Percentiles rank a stretch among this genome's conserved stretches.
phyloP scores from a whole-genome alignment of 2,113 vertebrate genomes.

The Calyptomena viridis region DNA sequence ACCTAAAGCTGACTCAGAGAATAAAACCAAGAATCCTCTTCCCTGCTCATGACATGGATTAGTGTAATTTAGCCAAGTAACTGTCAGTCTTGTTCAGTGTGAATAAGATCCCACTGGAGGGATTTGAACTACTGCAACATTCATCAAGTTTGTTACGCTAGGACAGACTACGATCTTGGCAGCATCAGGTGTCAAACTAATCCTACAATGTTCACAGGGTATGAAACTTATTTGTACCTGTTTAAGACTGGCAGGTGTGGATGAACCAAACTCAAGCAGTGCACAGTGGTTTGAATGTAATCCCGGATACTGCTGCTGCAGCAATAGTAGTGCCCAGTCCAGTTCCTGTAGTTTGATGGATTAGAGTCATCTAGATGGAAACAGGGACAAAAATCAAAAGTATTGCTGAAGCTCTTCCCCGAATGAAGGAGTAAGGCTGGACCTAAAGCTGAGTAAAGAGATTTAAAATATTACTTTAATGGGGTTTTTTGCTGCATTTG shows the following conservation, averaged over 20 bases:
- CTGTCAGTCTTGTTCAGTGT: not conserved
- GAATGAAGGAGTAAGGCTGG: not conserved
- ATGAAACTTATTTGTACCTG: not conserved
- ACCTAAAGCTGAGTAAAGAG: not conserved
- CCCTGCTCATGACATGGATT: not conserved
- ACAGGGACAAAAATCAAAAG: not conserved
- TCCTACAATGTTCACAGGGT: not conserved
- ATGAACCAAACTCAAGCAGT: not conserved
- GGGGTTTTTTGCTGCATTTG: not conserved
- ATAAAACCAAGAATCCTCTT: not conserved
- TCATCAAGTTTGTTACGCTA: fast-evolving
- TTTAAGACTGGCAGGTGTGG: not conserved
- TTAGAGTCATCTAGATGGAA: not conserved
- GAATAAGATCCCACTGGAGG: not conserved
- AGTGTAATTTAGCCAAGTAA: conserved; percentile 17
- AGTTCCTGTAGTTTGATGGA: not conserved
- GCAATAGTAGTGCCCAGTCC: not conserved
- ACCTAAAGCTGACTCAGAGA: not conserved
- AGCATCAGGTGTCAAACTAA: not conserved
- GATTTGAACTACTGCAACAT: not conserved
- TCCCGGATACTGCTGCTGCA: fast-evolving
- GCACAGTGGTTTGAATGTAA: not conserved
- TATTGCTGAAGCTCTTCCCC: not conserved
- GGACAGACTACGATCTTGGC: not conserved
- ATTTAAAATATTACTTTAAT: not conserved